Conservation (phyloP, 2,797 vertebrate species). For the Eulemur albifrons region DNA sequence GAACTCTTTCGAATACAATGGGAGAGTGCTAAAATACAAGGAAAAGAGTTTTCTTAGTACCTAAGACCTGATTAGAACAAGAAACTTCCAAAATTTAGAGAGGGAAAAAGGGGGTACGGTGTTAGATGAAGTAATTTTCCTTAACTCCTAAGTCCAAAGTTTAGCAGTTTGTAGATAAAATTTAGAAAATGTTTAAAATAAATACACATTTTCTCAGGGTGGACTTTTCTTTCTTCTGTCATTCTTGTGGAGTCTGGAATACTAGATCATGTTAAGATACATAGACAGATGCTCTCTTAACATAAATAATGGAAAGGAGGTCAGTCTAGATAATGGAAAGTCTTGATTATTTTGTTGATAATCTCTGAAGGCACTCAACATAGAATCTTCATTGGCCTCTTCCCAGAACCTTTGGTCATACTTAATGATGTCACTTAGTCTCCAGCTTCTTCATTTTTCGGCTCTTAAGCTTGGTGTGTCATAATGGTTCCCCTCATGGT, state of each 20-base stretch:
- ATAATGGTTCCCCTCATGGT: background rate
- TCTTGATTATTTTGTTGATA: background rate
- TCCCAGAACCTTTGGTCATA: background rate
- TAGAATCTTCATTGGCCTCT: background rate
- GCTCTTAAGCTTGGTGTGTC: background rate
- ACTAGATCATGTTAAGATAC: background rate
- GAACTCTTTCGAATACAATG: background rate
- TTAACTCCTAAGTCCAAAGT: background rate
- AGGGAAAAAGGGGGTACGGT: background rate
- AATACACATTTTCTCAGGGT: background rate
- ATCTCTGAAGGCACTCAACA: background rate
- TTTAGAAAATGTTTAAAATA: slow-evolving; percentile 37
- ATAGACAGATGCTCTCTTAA: background rate
- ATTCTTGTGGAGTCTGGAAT: background rate
- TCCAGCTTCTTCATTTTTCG: background rate
- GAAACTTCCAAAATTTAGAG: background rate
- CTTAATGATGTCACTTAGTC: background rate
- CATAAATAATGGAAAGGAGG: background rate
- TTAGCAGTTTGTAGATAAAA: background rate
- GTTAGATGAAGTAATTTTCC: background rate
- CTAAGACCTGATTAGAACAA: background rate
- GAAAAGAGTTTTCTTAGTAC: background rate
- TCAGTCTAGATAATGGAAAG: background rate
- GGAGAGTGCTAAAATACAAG: background rate
- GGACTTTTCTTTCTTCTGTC: background rate